phyloP scores from a whole-genome alignment of 2,797 vertebrate genomes.

The Sternotherus odoratus region DNA sequence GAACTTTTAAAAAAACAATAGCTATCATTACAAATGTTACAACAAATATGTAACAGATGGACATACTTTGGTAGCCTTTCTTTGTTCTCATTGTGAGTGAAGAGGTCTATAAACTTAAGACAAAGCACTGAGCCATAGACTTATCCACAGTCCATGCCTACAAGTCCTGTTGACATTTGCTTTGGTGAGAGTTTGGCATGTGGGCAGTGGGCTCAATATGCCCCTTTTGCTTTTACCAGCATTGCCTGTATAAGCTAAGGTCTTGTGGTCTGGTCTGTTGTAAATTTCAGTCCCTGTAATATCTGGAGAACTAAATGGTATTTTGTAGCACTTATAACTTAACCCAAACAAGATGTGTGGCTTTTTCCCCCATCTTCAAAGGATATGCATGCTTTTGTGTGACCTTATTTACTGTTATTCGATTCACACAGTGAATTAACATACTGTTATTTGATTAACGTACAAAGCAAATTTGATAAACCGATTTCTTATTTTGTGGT shows the following conservation, averaged over 20 bases:
- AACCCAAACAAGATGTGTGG: neutral
- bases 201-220: constrained; percentile 56
- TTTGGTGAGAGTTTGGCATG: constrained; percentile 29
- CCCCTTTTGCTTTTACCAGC: neutral
- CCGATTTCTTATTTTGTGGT: accelerated
- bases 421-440: accelerated
- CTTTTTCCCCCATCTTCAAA: neutral
- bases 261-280: constrained; percentile 40
- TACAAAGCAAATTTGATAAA: neutral
- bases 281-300: accelerated
- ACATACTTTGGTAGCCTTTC: neutral
- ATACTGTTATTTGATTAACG: accelerated
- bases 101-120: neutral
- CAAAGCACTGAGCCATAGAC: neutral
- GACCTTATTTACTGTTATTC: neutral
- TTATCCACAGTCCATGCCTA: neutral
- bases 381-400: accelerated
- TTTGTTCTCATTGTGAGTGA: accelerated
- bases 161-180: neutral
- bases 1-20: neutral
- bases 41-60: neutral
- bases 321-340: constrained; percentile 46
- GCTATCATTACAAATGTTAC: neutral
- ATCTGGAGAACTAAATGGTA: constrained; percentile 36
- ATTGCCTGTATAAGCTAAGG: neutral